Conservation (phyloP, 2,113 vertebrate species). For the Electrona antarctica region DNA sequence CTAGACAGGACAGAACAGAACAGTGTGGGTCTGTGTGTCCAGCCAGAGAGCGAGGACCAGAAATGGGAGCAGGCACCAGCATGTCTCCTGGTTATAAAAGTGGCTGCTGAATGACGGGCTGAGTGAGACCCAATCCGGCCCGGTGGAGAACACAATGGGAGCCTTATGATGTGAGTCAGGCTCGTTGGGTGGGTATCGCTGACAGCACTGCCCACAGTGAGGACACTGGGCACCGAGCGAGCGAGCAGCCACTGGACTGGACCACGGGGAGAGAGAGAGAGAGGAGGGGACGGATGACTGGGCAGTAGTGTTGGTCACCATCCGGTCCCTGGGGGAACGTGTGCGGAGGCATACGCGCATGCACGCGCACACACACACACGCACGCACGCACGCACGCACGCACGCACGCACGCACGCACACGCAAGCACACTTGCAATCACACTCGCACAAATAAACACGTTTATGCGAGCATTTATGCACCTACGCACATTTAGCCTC, state of each 20-base stretch:
- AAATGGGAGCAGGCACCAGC: conserved; percentile 77
- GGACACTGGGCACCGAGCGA: conserved; percentile 57
- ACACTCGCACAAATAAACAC: conserved; percentile 24
- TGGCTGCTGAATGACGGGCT: conserved; percentile 73
- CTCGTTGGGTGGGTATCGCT: conserved; percentile 68
- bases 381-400: conserved; percentile 6
- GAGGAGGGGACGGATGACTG: conserved; percentile 40
- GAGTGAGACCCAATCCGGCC: conserved; percentile 76
- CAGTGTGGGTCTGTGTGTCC: conserved; percentile 69
- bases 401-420: neutral
- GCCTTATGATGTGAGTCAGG: conserved; percentile 76
- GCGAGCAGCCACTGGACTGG: conserved; percentile 22
- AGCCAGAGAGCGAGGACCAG: conserved; percentile 63
- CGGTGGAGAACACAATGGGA: conserved; percentile 69
- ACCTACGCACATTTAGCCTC: conserved; percentile 29
- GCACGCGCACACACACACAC: conserved; percentile 12
- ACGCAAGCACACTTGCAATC: conserved; percentile 9
- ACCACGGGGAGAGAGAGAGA: conserved; percentile 14
- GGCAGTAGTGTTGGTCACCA: conserved; percentile 47
- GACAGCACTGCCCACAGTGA: conserved; percentile 60
- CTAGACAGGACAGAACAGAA: conserved; percentile 42
- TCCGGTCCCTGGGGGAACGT: conserved; percentile 36
- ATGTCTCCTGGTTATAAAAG: conserved; percentile 77
- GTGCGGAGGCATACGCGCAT: conserved; percentile 14
- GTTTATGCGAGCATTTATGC: conserved; percentile 9